Conservation (phyloP, 2,888 invertebrate species). For the Parapristionchus giblindavisi region DNA sequence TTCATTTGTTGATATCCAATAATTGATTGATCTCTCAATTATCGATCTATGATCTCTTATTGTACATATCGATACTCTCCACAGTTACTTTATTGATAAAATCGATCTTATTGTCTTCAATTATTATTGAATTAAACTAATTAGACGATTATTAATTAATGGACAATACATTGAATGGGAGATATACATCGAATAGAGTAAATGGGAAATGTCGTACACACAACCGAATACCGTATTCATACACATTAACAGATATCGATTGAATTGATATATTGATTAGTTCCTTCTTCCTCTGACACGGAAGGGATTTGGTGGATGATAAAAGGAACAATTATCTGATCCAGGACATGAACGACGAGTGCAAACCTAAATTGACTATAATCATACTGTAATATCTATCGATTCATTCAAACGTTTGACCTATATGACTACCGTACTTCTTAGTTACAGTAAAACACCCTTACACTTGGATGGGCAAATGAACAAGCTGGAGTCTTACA, state of each 20-base stretch:
- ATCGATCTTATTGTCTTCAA: neutral
- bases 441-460: neutral
- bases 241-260: neutral
- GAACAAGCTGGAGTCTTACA: neutral
- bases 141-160: neutral
- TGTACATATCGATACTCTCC: neutral
- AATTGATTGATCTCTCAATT: neutral
- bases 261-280: neutral
- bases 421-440: neutral
- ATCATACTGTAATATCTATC: neutral
- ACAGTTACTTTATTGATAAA: neutral
- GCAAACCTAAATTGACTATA: conserved; percentile 6
- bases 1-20: conserved; percentile 22
- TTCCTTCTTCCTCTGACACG: too few relatives aligned
- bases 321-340: conserved; percentile 7
- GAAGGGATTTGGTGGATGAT: conserved; percentile 8
- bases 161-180: neutral
- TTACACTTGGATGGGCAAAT: conserved; percentile 14
- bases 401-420: neutral
- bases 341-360: conserved; percentile 32
- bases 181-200: too few relatives aligned
- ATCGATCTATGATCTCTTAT: neutral
- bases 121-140: conserved; percentile 18
- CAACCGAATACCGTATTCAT: neutral
- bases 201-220: neutral